These are phyloP conservation scores for Onychomys torridus DNA, from an alignment of 2,797 vertebrate species.

Conservation along the genomic window DNA sequence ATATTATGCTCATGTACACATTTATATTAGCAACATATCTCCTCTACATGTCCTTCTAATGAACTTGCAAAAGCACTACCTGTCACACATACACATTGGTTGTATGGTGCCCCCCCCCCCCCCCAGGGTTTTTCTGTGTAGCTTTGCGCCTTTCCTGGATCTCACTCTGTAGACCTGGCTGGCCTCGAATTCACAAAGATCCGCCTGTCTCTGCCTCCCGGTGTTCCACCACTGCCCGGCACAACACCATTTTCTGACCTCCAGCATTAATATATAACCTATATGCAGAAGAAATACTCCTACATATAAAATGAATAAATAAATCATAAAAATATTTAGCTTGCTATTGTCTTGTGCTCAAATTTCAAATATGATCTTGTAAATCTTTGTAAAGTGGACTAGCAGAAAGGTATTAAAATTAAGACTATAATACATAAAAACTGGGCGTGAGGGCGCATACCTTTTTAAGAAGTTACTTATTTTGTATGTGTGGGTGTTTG, in stretches of 20 bases:
- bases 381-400: neutral
- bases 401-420: constrained; percentile 7
- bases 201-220: too few relatives aligned
- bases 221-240: too few relatives aligned
- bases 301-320: neutral
- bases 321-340: neutral
- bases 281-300: neutral
- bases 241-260: neutral
- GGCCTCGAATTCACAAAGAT: too few relatives aligned
- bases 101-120: too few relatives aligned
- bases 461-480: too few relatives aligned
- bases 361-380: neutral
- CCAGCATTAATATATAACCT: neutral
- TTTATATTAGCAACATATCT: neutral
- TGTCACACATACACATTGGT: neutral
- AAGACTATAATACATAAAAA: neutral
- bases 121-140: too few relatives aligned
- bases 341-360: neutral
- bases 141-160: too few relatives aligned
- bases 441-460: neutral
- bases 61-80: neutral
- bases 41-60: neutral
- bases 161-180: too few relatives aligned
- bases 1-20: neutral
- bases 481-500: neutral